These are phyloP conservation scores for Trichopria drosophilae DNA, from an alignment of 2,888 invertebrate genomes.

Conservation along the genomic window DNA sequence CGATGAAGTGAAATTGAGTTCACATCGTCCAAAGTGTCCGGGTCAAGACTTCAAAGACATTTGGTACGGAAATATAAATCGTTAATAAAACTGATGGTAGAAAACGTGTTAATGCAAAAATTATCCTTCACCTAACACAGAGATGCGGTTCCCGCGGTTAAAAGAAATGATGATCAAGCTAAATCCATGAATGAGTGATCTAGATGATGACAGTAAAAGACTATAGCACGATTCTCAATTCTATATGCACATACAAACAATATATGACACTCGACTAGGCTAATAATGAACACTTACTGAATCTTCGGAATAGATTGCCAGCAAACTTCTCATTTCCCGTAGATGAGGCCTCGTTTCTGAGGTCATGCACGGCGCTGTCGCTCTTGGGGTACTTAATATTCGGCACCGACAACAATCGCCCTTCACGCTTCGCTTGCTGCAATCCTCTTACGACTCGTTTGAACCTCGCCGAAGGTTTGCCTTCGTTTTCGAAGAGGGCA, in stretches of 20 bases:
- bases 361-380: constrained; percentile 59
- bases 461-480: constrained; percentile 42
- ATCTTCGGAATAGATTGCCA: constrained; percentile 78
- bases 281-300: constrained; percentile 76
- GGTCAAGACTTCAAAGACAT: no score
- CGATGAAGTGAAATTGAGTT: no score
- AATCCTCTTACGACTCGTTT: constrained; percentile 44
- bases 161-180: no score
- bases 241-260: constrained; percentile 36
- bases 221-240: constrained; percentile 34
- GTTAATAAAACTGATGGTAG: no score
- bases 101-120: no score
- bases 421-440: constrained; percentile 62
- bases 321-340: constrained; percentile 64
- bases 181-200: no score
- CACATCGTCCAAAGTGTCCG: no score
- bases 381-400: constrained; percentile 73
- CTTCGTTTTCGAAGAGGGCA: constrained; percentile 37
- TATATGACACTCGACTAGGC: constrained; percentile 38
- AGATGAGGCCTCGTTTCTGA: constrained; percentile 62
- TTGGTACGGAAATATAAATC: no score
- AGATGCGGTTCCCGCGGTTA: no score
- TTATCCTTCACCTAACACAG: no score
- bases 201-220: constrained; percentile 30
- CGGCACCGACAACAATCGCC: constrained; percentile 75